phyloP scores from a whole-genome alignment of 2,797 vertebrate genomes.

The Melanotaenia maccullochi region DNA sequence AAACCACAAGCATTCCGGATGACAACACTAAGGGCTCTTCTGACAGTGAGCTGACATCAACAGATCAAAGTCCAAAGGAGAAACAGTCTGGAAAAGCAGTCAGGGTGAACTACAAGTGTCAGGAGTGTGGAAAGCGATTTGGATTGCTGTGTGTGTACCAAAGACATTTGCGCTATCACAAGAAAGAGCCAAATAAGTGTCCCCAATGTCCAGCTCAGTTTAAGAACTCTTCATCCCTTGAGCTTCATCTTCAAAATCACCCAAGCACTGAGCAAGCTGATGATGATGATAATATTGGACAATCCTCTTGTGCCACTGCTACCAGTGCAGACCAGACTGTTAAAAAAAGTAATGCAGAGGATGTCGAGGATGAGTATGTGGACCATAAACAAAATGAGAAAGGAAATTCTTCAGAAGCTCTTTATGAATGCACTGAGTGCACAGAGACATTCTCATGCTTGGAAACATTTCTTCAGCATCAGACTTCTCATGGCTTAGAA shows the following conservation, averaged over 20 bases:
- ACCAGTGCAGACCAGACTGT: constrained; percentile 35
- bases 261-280: constrained; percentile 44
- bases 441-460: constrained; percentile 79
- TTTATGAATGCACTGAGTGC: constrained; percentile 84
- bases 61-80: constrained; percentile 50
- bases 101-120: constrained; percentile 80
- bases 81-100: constrained; percentile 61
- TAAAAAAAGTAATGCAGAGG: constrained; percentile 55
- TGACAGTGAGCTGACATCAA: constrained; percentile 52
- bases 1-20: constrained; percentile 31
- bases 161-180: constrained; percentile 83
- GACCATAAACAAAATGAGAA: constrained; percentile 59
- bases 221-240: constrained; percentile 72
- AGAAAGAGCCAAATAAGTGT: constrained; percentile 77
- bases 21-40: constrained; percentile 55
- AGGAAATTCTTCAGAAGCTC: constrained; percentile 61
- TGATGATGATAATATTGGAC: constrained; percentile 34
- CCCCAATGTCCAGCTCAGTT: constrained; percentile 77
- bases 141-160: constrained; percentile 83
- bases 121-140: constrained; percentile 84
- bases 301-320: constrained; percentile 31
- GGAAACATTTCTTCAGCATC: constrained; percentile 82
- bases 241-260: constrained; percentile 78
- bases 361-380: constrained; percentile 61
- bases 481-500: constrained; percentile 79